Evolutionary conservation across 2,113 vertebrate genomes (phyloP), one percentile per base, ranked within the genome.

Genomic region (Hiodon tergisus): DNA sequence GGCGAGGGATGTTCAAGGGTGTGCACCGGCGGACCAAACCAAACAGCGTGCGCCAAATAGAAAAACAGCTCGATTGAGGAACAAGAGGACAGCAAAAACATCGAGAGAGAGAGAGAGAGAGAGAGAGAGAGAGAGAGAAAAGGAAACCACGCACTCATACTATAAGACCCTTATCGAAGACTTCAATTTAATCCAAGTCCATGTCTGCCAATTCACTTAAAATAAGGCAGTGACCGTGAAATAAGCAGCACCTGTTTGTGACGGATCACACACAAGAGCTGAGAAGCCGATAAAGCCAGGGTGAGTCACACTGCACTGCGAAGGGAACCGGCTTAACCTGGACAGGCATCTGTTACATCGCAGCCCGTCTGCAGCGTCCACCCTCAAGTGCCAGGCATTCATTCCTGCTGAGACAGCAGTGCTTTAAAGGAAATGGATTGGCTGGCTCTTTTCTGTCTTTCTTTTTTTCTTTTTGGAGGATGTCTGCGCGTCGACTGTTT

Each of bases 141-240:
- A 52, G 61, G 62, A 16, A 46, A n/a, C 31, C 31, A 31, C 31
- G 31, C 31, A 31, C 31, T 31, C 31, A 31, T 68, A 65, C 74
- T 67, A 72, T 69, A 73, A 61, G 51, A 75, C 61, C 73, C 73
- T 75, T 79, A 79, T 82, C 78, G 71, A 67, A 77, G 73, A 69
- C 76, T 76, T 79, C 51, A 46, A 72, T 78, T 76, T 82, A 78
- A 82, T 82, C 78, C 78, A 51, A 59, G 60, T 69, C 70, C 16
- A 6, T 69, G 78, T 69, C 73, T 78, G 76, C 80, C 76, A 82
- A 74, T 74, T 78, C 80, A 82, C 78, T 82, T 82, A 79, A 82
- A 82, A 82, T 77, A 75, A 74, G 73, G 80, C 80, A 82, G 76
- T 4, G 14, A 69, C 70, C 80, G 76, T 82, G 80, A 82, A 82